A percentile compares a stretch with the other conserved stretches of the same genome.
Evolutionary conservation across 2,888 invertebrate species (phyloP).

Genomic region (Eupithecia subumbrata): DNA sequence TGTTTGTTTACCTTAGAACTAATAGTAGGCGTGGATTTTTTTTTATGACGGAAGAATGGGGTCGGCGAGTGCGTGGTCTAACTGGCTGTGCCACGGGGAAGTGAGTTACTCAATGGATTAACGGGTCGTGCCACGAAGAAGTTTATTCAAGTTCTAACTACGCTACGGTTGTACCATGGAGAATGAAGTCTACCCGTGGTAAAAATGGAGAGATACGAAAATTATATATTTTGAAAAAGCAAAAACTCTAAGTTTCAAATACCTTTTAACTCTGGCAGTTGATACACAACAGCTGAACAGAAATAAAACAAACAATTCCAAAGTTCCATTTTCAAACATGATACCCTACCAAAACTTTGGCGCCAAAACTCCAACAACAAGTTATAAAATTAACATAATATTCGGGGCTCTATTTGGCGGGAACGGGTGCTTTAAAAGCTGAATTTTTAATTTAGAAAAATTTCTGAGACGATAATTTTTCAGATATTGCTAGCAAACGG

Average conservation of each 20-base stretch:
- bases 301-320: constrained; percentile 3
- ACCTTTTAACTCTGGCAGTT: not conserved
- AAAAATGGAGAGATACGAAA: not conserved
- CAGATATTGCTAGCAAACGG: constrained; percentile 20
- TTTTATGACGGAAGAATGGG: no score
- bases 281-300: constrained; percentile 7
- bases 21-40: no score
- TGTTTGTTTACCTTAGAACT: no score
- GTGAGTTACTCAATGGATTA: no score
- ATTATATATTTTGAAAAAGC: not conserved
- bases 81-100: no score
- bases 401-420: constrained; percentile 24
- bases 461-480: constrained; percentile 36
- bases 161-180: not conserved
- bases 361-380: constrained; percentile 28
- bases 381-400: constrained; percentile 39
- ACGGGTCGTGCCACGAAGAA: no score
- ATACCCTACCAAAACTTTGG: constrained; percentile 27
- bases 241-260: not conserved
- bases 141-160: no score
- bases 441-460: constrained; percentile 43
- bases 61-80: no score
- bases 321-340: constrained; percentile 27
- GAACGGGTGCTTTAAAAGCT: constrained; percentile 2
- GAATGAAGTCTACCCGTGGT: not conserved